Conservation (phyloP, 2,113 vertebrate genomes). For the Microtus richardsoni region DNA sequence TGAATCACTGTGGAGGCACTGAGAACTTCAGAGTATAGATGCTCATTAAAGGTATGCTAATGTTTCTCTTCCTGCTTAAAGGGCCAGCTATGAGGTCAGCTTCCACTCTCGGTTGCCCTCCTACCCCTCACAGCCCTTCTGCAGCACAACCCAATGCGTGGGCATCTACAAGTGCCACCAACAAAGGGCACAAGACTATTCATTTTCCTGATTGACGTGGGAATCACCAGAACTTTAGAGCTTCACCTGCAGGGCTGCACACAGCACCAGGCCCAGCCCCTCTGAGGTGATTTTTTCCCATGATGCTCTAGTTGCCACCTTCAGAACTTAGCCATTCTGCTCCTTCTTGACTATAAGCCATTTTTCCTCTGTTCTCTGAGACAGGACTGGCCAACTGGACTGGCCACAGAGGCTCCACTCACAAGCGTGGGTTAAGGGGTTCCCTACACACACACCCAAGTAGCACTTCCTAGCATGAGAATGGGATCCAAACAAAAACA, state of each 20-base stretch:
- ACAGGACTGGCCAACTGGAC: neutral
- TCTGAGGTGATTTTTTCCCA: neutral
- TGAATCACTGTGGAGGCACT: neutral
- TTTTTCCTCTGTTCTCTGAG: neutral
- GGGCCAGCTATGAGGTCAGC: neutral
- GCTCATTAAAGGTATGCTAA: neutral
- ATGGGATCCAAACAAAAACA: neutral
- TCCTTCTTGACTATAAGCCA: neutral
- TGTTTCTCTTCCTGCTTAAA: neutral
- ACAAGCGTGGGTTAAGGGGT: neutral
- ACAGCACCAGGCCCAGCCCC: rapidly evolving
- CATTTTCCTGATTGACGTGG: too few species aligned
- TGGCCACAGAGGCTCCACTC: neutral
- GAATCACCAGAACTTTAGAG: neutral
- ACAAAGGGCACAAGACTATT: rapidly evolving
- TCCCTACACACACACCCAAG: neutral
- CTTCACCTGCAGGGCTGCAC: neutral
- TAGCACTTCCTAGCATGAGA: neutral
- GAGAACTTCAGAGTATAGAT: neutral
- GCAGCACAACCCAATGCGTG: neutral
- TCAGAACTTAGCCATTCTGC: neutral
- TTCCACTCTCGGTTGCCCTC: neutral
- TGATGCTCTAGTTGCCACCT: neutral
- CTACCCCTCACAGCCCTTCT: rapidly evolving
- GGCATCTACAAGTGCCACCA: neutral